phyloP scores from a whole-genome alignment of 2,113 vertebrate genomes.

The Leptosomus discolor region DNA sequence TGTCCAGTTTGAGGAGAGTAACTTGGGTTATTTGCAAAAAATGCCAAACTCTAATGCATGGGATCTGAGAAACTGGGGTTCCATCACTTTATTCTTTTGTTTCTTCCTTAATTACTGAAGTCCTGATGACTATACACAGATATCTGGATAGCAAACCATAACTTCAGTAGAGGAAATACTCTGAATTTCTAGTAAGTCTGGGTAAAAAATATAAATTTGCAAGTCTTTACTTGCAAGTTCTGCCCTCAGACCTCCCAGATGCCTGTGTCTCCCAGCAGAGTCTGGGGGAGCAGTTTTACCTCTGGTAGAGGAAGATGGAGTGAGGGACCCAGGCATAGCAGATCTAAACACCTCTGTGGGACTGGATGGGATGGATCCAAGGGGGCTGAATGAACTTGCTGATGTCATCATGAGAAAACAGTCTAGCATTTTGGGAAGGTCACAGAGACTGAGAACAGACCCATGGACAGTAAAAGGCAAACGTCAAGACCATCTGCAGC shows the following conservation, averaged over 20 bases:
- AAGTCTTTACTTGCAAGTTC: neutral
- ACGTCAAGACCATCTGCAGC: neutral
- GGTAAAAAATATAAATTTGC: neutral
- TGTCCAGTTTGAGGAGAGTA: neutral
- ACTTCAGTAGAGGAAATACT: neutral
- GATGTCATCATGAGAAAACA: neutral
- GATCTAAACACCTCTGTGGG: neutral
- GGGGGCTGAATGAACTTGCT: neutral
- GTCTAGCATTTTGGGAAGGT: neutral
- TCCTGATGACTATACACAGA: neutral
- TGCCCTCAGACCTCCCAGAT: neutral
- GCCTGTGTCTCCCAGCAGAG: neutral
- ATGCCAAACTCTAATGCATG: neutral
- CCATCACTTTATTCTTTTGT: neutral
- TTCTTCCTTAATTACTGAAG: neutral
- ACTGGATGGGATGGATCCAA: neutral
- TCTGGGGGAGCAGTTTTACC: neutral
- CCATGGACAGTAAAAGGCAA: neutral
- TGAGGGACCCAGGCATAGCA: neutral
- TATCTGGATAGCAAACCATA: neutral
- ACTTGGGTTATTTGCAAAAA: neutral
- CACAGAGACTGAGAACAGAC: neutral
- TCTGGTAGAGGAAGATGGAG: neutral
- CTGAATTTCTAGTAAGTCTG: neutral
- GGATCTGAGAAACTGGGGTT: neutral